A percentile compares a stretch with the other conserved stretches of the same genome.
Evolutionary conservation across 2,113 vertebrate species (phyloP).

Genomic region (Suncus etruscus): DNA sequence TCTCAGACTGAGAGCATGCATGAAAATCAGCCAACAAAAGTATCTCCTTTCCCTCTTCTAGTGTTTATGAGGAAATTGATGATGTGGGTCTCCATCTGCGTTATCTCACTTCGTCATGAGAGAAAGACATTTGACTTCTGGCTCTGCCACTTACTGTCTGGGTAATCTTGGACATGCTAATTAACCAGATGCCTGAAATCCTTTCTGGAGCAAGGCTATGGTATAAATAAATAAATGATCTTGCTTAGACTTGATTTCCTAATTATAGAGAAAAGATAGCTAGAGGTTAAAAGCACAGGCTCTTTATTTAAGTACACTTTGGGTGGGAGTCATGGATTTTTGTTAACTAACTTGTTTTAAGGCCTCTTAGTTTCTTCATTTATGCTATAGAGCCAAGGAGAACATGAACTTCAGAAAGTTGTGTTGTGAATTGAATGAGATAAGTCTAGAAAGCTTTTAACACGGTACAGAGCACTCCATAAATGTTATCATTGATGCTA

Average conservation of each 20-base stretch:
- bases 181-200: slow-evolving; percentile 58
- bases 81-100: background rate
- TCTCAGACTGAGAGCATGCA: background rate
- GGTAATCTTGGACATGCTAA: slow-evolving; percentile 60
- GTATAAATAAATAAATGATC: slow-evolving; percentile 64
- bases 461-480: background rate
- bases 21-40: slow-evolving; percentile 66
- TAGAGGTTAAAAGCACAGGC: slow-evolving; percentile 60
- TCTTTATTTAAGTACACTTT: slow-evolving; percentile 28
- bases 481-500: background rate
- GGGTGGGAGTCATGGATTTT: slow-evolving; percentile 35
- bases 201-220: slow-evolving; percentile 57
- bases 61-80: slow-evolving; percentile 5
- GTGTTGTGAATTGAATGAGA: background rate
- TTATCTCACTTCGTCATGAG: slow-evolving; percentile 4
- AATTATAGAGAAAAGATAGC: slow-evolving; percentile 48
- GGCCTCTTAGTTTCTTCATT: slow-evolving; percentile 8
- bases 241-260: slow-evolving; percentile 63
- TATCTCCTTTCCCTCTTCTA: slow-evolving; percentile 17
- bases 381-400: slow-evolving; percentile 21
- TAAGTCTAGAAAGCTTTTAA: slow-evolving; percentile 40
- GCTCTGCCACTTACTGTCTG: slow-evolving; percentile 52
- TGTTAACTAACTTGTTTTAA: background rate
- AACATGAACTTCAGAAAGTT: background rate
- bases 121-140: slow-evolving; percentile 51